Evolutionary conservation across 2,888 invertebrate genomes (phyloP).

Genomic region (Piscicola geometra): DNA sequence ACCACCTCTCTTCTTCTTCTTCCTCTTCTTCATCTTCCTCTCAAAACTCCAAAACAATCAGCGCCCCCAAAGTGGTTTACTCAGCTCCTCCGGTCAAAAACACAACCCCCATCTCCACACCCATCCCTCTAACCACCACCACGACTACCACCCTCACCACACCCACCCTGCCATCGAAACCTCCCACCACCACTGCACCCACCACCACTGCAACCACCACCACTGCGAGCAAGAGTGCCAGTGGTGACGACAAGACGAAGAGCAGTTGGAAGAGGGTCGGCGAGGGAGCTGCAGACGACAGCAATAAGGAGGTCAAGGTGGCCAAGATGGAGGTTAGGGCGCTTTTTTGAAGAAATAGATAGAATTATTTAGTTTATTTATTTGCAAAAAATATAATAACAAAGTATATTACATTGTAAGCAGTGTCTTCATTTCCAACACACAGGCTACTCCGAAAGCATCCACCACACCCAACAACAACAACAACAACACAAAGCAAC

Average conservation of each 20-base stretch:
- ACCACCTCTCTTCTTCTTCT: too few relatives aligned
- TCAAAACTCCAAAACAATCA: slow-evolving; percentile 38
- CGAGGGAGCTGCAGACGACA: neutral
- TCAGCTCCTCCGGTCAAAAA: slow-evolving; percentile 50
- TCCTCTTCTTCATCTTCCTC: too few relatives aligned
- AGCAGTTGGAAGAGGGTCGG: neutral
- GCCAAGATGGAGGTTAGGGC: neutral
- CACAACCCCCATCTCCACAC: neutral
- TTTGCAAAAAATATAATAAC: too few relatives aligned
- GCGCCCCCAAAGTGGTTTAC: slow-evolving; percentile 50
- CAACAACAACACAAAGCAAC: neutral
- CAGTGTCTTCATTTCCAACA: too few relatives aligned
- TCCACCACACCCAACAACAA: neutral
- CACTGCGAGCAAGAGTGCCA: too few relatives aligned
- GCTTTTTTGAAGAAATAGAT: too few relatives aligned
- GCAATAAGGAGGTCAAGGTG: too few relatives aligned
- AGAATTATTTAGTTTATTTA: too few relatives aligned
- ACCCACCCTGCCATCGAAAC: neutral
- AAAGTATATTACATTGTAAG: too few relatives aligned
- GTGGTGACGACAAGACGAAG: neutral
- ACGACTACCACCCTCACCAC: slow-evolving; percentile 20
- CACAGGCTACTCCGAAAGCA: neutral
- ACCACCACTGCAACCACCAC: too few relatives aligned
- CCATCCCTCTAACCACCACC: too few relatives aligned
- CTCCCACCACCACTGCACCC: too few relatives aligned